Percentiles rank a stretch among this genome's conserved stretches.
Evolutionary conservation across 1,140 invertebrate species (phyloP).

Genomic region (Pseudomyrmex sp.): DNA sequence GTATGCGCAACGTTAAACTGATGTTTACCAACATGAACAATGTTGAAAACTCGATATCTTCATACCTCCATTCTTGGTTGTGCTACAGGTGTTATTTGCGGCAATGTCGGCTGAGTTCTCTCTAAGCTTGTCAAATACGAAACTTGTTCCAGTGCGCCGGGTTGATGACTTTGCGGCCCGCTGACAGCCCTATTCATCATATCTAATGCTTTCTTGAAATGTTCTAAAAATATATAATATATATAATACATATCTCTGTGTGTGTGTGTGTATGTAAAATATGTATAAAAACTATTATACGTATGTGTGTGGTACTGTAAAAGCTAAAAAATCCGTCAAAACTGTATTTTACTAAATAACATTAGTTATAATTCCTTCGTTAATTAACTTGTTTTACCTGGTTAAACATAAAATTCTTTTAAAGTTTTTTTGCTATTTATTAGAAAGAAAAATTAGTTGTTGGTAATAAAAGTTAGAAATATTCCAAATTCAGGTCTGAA

Average conservation of each 20-base stretch:
- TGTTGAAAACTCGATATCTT: conserved; percentile 3
- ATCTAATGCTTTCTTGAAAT: conserved; percentile 94
- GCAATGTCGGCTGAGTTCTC: conserved; percentile 82
- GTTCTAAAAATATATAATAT: too few species aligned
- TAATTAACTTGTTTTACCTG: too few species aligned
- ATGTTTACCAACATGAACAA: background rate
- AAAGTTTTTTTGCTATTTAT: too few species aligned
- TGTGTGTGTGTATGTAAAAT: background rate
- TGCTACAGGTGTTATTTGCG: conserved; percentile 86
- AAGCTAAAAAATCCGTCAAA: too few species aligned
- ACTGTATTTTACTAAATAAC: too few species aligned
- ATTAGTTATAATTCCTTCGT: too few species aligned
- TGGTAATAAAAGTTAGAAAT: too few species aligned
- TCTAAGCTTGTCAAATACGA: conserved; percentile 87
- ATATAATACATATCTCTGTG: too few species aligned
- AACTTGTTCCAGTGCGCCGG: conserved; percentile 86
- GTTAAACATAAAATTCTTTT: too few species aligned
- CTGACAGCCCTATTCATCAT: conserved; percentile 95
- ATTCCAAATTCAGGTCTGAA: too few species aligned
- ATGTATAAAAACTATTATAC: too few species aligned
- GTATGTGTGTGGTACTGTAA: background rate
- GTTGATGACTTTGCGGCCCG: conserved; percentile 84
- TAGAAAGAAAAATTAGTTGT: too few species aligned
- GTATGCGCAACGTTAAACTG: background rate
- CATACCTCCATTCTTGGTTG: conserved; percentile 85